phyloP scores from a whole-genome alignment of 2,888 invertebrate genomes.

The Lamproptera curius region DNA sequence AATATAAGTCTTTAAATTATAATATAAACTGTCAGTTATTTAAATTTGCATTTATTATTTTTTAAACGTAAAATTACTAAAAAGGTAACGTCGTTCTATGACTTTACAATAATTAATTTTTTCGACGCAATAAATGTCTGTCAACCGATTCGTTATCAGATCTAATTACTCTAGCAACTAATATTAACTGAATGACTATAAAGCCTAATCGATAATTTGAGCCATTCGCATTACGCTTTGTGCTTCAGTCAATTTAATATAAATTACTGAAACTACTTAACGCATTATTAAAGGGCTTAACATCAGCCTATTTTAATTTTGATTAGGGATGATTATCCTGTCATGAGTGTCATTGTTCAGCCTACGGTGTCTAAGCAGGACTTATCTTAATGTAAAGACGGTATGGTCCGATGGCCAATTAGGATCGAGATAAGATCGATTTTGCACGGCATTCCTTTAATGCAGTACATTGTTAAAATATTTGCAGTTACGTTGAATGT shows the following conservation, averaged over 20 bases:
- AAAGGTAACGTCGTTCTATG: too few relatives aligned
- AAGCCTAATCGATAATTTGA: not conserved
- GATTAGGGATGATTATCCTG: not conserved
- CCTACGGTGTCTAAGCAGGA: not conserved
- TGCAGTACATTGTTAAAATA: not conserved
- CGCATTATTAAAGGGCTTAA: not conserved
- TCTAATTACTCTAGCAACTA: too few relatives aligned
- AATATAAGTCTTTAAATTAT: too few relatives aligned
- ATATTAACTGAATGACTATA: too few relatives aligned
- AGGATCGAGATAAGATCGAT: not conserved
- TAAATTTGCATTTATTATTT: too few relatives aligned
- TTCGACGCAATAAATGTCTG: too few relatives aligned
- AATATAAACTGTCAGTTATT: too few relatives aligned
- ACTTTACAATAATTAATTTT: too few relatives aligned
- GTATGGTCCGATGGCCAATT: not conserved
- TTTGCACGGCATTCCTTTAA: not conserved
- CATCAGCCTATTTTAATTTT: not conserved
- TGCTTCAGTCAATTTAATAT: not conserved
- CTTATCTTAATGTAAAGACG: slow-evolving; percentile 1
- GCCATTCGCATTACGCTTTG: not conserved
- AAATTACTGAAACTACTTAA: not conserved
- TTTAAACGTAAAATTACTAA: too few relatives aligned
- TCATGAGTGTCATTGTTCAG: slow-evolving; percentile 1
- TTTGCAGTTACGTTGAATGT: not conserved
- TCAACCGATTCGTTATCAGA: too few relatives aligned